These are phyloP conservation scores for Drusus annulatus DNA, from an alignment of 1,140 invertebrate genomes.

Conservation along the genomic window DNA sequence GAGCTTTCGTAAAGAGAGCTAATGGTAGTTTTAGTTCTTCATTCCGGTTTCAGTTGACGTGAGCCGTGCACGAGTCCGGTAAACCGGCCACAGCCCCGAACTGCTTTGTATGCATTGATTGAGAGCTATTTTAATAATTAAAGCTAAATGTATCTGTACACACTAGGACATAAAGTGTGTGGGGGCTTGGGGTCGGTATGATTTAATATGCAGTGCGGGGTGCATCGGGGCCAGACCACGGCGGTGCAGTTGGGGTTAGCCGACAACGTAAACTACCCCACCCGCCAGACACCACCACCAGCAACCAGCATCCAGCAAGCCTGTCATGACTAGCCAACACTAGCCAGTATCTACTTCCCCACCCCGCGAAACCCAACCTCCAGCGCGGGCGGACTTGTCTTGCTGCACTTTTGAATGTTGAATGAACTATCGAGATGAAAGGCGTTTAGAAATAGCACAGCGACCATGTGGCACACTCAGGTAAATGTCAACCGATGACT, in stretches of 20 bases:
- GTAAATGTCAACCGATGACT: slow-evolving; percentile 12
- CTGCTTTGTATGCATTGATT: too few species aligned
- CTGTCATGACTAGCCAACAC: too few species aligned
- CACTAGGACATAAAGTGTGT: neutral
- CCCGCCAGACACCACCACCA: neutral
- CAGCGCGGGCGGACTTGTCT: neutral
- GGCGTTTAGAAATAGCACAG: neutral
- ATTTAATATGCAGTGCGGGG: slow-evolving; percentile 25
- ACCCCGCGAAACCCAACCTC: slow-evolving; percentile 5
- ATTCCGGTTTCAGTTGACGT: too few species aligned
- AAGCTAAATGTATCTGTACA: too few species aligned
- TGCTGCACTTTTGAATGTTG: neutral
- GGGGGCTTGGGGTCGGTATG: slow-evolving; percentile 5
- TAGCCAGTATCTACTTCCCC: neutral
- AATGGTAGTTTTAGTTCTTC: too few species aligned
- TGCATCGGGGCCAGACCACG: neutral
- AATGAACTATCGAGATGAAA: slow-evolving; percentile 17
- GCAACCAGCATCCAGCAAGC: neutral
- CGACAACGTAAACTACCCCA: slow-evolving; percentile 46
- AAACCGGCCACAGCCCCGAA: too few species aligned
- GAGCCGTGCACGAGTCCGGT: too few species aligned
- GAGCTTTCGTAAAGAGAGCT: too few species aligned
- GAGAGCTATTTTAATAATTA: too few species aligned
- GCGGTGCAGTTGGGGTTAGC: slow-evolving; percentile 47
- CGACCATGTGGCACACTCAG: neutral